Conservation (phyloP, 2,113 vertebrate genomes). For the Sander vitreus region DNA sequence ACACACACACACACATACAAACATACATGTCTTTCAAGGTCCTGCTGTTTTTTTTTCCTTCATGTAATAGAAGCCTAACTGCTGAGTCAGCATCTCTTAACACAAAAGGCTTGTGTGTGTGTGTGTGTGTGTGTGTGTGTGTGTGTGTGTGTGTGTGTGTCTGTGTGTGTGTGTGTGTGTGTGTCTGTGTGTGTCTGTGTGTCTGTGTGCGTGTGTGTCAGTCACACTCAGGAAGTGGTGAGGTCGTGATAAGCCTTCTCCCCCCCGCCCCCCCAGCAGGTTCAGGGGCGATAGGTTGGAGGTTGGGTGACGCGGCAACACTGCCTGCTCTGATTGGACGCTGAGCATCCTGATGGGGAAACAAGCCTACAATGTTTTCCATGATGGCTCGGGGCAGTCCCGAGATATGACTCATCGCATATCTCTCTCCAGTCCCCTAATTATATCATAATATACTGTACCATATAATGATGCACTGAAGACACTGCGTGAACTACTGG, state of each 20-base stretch:
- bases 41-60: conserved; percentile 7
- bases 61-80: conserved; percentile 28
- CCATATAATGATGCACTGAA: background rate
- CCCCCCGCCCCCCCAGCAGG: background rate
- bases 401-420: conserved; percentile 27
- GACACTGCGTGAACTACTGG: background rate
- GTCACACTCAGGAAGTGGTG: conserved; percentile 58
- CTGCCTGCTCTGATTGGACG: conserved; percentile 24
- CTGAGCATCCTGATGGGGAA: conserved; percentile 31
- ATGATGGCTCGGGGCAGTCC: conserved; percentile 10
- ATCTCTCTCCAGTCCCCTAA: background rate
- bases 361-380: conserved; percentile 28
- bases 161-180: conserved; percentile 25
- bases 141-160: conserved; percentile 35
- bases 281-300: conserved; percentile 38
- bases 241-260: conserved; percentile 59
- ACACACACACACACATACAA: fast-evolving
- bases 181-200: conserved; percentile 29
- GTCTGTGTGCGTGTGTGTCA: conserved; percentile 30
- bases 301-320: conserved; percentile 11
- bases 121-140: conserved; percentile 30
- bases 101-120: conserved; percentile 64
- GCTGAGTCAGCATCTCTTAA: conserved; percentile 66
- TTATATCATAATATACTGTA: conserved; percentile 29
- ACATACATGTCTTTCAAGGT: conserved; percentile 5